A percentile compares a stretch with the other conserved stretches of the same genome.
These are phyloP conservation scores for Melinopterus prodromus DNA, from an alignment of 2,888 invertebrate genomes.

Conservation along the genomic window DNA sequence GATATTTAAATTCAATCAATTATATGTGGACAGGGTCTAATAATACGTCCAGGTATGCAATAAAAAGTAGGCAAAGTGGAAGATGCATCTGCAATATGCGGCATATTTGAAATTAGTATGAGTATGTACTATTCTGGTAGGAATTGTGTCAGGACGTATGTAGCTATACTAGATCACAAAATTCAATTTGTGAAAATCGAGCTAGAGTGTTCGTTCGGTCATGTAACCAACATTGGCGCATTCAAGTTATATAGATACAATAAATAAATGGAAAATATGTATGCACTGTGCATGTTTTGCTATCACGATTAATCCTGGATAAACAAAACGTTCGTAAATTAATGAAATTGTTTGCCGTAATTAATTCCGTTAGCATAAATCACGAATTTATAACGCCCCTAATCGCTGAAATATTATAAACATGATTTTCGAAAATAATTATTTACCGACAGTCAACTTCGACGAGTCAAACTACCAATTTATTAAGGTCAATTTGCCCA, in stretches of 20 bases:
- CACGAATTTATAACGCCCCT: constrained; percentile 28
- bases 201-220: neutral
- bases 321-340: constrained; percentile 30
- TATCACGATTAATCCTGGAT: constrained; percentile 21
- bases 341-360: constrained; percentile 30
- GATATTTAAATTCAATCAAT: too few species aligned
- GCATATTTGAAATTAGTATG: neutral
- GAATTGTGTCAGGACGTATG: neutral
- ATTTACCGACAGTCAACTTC: constrained; percentile 20
- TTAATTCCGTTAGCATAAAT: constrained; percentile 32
- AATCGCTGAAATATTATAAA: constrained; percentile 32
- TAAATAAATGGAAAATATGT: constrained; percentile 25
- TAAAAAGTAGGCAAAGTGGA: neutral
- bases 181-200: neutral
- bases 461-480: constrained; percentile 20
- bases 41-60: too few species aligned
- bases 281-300: constrained; percentile 11
- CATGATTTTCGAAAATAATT: constrained; percentile 27
- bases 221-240: neutral
- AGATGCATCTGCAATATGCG: neutral
- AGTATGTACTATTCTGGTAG: neutral
- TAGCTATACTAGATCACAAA: neutral
- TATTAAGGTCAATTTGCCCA: constrained; percentile 21
- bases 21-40: too few species aligned
- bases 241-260: constrained; percentile 7